phyloP scores from a whole-genome alignment of 2,113 vertebrate species.

The Hoplias malabaricus region DNA sequence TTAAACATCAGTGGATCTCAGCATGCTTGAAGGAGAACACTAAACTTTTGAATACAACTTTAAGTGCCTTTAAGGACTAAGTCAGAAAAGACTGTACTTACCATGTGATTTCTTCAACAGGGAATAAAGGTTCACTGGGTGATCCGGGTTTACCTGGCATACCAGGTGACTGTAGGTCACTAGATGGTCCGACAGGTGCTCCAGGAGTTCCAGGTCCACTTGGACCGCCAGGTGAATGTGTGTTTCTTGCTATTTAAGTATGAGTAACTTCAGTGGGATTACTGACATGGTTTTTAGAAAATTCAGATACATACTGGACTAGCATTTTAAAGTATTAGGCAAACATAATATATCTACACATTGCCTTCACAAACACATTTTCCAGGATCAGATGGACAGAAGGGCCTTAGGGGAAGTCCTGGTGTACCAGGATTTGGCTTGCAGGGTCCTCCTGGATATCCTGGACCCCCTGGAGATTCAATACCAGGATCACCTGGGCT shows the following conservation, averaged over 20 bases:
- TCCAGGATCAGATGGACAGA: slow-evolving; percentile 53
- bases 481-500: slow-evolving; percentile 44
- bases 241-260: not conserved
- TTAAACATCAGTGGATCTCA: too few species aligned
- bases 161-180: not conserved
- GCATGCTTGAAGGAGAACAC: too few species aligned
- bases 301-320: not conserved
- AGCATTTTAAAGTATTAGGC: too few species aligned
- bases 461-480: slow-evolving; percentile 53
- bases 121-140: slow-evolving; percentile 70
- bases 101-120: slow-evolving; percentile 40
- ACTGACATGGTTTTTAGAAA: not conserved
- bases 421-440: slow-evolving; percentile 59
- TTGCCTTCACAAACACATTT: not conserved
- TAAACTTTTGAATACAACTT: not conserved
- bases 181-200: not conserved
- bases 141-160: slow-evolving; percentile 57
- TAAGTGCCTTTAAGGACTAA: too few species aligned
- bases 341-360: too few species aligned
- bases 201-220: slow-evolving; percentile 14
- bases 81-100: not conserved
- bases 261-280: too few species aligned
- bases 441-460: slow-evolving; percentile 53
- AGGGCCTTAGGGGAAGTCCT: slow-evolving; percentile 55
- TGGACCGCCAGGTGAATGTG: slow-evolving; percentile 4